Evolutionary conservation across 2,888 invertebrate species (phyloP), one percentile per base, ranked within the genome.

Genomic region (Beris chalybata): DNA sequence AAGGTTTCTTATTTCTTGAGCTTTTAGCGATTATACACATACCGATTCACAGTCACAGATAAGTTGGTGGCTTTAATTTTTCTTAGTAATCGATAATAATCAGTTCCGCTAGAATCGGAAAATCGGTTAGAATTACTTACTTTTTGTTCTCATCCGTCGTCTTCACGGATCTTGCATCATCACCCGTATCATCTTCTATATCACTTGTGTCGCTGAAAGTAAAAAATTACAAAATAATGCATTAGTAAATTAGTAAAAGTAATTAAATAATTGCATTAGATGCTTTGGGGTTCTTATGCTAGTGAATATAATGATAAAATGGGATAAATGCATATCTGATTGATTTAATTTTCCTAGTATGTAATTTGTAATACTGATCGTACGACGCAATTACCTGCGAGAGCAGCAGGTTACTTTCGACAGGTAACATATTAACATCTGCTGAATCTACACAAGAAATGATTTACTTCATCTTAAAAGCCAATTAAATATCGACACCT

Each of bases 111-210:
- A 58, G 6, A n/a, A 48, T 59, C 7, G 13, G 5, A n/a, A 44
- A 48, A 7, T 48, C 7, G 31, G 9, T 50, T 53, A 52, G 11
- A 45, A 52, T 44, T 50, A 71, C 85, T 83, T 80, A 89, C 88
- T 88, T 89, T 77, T 88, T 88, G 74, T 83, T 87, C 73, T 86
- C 87, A 74, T 87, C 87, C 48, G 83, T 84, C 9, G 88, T 87
- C 74, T 88, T 86, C 4, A 83, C 81, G 4, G 89, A 89, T 76
- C 87, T 88, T 7, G 84, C 76, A 72, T 90, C 90, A 67, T 90
- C 90, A 0, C 82, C 85, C n/a, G 83, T 82, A 67, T 90, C 90
- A 68, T 90, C 90, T 58, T 89, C 87, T 72, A 83, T 79, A 61
- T 86, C 82, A 74, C 84, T 87, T 64, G 79, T 79, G 48, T 85